Conservation (phyloP, 2,888 invertebrate genomes). For the Cheilosia pagana region DNA sequence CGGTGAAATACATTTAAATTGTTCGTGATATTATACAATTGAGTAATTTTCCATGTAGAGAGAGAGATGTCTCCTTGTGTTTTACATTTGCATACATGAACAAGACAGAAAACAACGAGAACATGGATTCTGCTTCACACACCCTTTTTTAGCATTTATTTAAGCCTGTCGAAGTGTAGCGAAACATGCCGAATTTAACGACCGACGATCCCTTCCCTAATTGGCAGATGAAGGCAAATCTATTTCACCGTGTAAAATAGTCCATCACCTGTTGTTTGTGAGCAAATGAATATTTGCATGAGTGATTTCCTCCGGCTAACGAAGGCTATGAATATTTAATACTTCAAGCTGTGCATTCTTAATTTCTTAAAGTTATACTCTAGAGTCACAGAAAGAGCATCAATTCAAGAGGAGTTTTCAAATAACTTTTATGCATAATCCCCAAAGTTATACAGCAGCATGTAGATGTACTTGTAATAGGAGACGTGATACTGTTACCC, state of each 20-base stretch:
- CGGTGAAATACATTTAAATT: conserved; percentile 12
- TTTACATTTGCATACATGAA: conserved; percentile 5
- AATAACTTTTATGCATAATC: not conserved
- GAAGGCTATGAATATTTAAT: conserved; percentile 26
- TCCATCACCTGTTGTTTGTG: conserved; percentile 40
- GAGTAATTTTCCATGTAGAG: not conserved
- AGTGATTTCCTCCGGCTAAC: conserved; percentile 11
- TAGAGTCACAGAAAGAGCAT: not conserved
- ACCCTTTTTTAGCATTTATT: not conserved
- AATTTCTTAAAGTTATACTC: no score
- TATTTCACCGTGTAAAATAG: conserved; percentile 19
- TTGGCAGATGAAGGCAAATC: conserved; percentile 30
- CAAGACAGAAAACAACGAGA: not conserved
- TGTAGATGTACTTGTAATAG: not conserved
- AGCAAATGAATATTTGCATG: not conserved
- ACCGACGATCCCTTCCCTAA: conserved; percentile 31
- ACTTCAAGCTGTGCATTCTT: not conserved
- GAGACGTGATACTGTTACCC: not conserved
- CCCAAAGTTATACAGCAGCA: not conserved
- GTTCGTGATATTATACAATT: conserved; percentile 2
- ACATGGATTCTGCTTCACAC: not conserved
- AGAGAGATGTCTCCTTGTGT: not conserved
- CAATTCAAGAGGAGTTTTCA: not conserved
- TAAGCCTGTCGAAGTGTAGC: not conserved
- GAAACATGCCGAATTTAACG: conserved; percentile 21